These are phyloP conservation scores for Pterois miles DNA, from an alignment of 2,797 vertebrate genomes.

Conservation along the genomic window DNA sequence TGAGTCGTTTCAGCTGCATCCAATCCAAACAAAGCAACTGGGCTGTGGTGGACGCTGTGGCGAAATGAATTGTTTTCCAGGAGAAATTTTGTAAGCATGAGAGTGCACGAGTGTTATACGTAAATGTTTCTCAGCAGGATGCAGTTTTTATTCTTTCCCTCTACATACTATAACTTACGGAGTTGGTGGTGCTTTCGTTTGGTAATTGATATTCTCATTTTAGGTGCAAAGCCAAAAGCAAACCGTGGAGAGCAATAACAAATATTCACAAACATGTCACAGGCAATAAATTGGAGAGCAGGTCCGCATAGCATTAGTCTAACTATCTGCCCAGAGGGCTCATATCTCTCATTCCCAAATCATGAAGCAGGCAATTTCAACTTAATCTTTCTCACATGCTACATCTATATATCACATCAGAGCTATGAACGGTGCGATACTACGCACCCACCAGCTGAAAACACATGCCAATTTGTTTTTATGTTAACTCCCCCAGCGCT, in stretches of 20 bases:
- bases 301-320: slow-evolving; percentile 60
- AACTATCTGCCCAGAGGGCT: slow-evolving; percentile 68
- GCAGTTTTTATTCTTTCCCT: slow-evolving; percentile 27
- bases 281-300: slow-evolving; percentile 67
- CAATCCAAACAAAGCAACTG: slow-evolving; percentile 68
- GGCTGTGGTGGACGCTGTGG: slow-evolving; percentile 45
- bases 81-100: slow-evolving; percentile 17
- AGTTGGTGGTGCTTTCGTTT: slow-evolving; percentile 38
- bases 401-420: slow-evolving; percentile 61
- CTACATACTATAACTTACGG: slow-evolving; percentile 11
- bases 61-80: slow-evolving; percentile 68
- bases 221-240: slow-evolving; percentile 61
- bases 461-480: slow-evolving; percentile 74
- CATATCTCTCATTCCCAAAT: slow-evolving; percentile 66
- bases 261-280: slow-evolving; percentile 73
- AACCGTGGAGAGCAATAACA: slow-evolving; percentile 67
- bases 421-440: slow-evolving; percentile 12
- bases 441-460: slow-evolving; percentile 66
- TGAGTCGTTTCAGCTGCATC: slow-evolving; percentile 65
- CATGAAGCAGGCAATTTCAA: slow-evolving; percentile 61
- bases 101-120: slow-evolving; percentile 10
- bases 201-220: slow-evolving; percentile 75
- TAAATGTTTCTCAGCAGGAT: slow-evolving; percentile 18
- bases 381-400: slow-evolving; percentile 78
- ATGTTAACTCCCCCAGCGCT: slow-evolving; percentile 58